Evolutionary conservation across 2,888 invertebrate species (phyloP).

Genomic region (Aproaerema taeniolella): DNA sequence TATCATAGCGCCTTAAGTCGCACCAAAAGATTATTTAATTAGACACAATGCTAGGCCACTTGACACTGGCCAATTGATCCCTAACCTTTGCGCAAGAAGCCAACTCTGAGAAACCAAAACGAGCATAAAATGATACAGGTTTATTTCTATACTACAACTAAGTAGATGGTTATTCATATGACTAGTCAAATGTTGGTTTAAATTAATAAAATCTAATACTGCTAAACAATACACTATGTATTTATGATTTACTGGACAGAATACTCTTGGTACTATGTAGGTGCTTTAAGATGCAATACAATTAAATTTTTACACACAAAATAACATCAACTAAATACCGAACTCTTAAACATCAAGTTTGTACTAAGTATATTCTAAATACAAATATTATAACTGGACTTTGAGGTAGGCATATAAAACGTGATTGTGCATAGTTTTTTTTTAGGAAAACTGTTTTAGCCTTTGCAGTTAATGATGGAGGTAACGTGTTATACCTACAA

Average conservation of each 20-base stretch:
- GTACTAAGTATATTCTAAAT: too few species aligned
- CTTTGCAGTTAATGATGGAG: too few species aligned
- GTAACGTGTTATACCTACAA: too few species aligned
- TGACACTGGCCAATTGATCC: constrained; percentile 17
- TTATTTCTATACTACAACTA: constrained; percentile 22
- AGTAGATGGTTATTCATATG: constrained; percentile 27
- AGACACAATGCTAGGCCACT: too few species aligned
- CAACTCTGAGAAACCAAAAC: constrained; percentile 21
- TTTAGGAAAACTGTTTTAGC: too few species aligned
- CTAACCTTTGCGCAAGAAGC: constrained; percentile 14
- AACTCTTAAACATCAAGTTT: too few species aligned
- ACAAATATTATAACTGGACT: too few species aligned
- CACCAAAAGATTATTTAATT: too few species aligned
- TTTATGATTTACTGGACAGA: constrained; percentile 26
- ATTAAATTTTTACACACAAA: too few species aligned
- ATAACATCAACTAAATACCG: too few species aligned
- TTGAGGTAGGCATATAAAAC: too few species aligned
- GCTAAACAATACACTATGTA: constrained; percentile 12
- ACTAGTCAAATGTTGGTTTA: constrained; percentile 36
- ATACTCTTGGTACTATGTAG: constrained; percentile 11
- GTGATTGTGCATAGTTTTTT: too few species aligned
- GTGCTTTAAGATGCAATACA: not conserved
- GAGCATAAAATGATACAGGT: constrained; percentile 22
- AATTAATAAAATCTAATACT: constrained; percentile 21
- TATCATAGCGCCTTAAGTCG: not conserved